A percentile compares a stretch with the other conserved stretches of the same genome.
phyloP scores from a whole-genome alignment of 2,113 vertebrate genomes.

The Mirounga angustirostris region DNA sequence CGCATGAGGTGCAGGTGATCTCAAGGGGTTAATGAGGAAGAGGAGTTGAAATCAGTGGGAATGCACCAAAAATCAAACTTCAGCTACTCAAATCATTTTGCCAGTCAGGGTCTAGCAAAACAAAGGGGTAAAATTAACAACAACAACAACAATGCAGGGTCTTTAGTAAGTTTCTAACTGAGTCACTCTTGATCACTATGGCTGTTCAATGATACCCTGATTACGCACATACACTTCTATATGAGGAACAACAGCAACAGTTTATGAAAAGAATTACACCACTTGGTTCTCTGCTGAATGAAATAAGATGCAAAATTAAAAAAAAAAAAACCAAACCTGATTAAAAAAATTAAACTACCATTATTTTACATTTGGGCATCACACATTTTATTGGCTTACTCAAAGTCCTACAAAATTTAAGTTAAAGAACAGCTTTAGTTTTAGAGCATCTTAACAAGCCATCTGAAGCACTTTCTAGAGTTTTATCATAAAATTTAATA shows the following conservation, averaged over 20 bases:
- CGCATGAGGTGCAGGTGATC: background rate
- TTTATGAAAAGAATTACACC: background rate
- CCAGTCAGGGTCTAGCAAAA: background rate
- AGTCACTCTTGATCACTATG: background rate
- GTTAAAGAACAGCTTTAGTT: slow-evolving; percentile 26
- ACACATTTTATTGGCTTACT: slow-evolving; percentile 31
- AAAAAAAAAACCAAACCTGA: background rate
- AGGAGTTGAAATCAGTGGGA: background rate
- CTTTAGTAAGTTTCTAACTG: background rate
- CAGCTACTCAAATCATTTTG: background rate
- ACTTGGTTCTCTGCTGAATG: background rate
- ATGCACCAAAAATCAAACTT: background rate
- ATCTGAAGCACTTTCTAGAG: background rate
- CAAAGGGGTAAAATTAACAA: background rate
- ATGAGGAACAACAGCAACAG: background rate
- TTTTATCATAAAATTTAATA: slow-evolving; percentile 49
- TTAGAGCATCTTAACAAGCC: background rate
- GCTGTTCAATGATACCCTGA: background rate
- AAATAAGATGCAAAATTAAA: background rate
- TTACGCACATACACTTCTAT: background rate
- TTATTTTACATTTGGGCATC: slow-evolving; percentile 14
- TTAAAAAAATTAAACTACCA: background rate
- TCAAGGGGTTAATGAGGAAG: background rate
- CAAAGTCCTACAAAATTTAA: slow-evolving; percentile 18
- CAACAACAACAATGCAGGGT: background rate